Percentiles rank a stretch among this genome's conserved stretches.
Conservation (phyloP, 2,797 vertebrate species). For the Sarcoramphus papa region DNA sequence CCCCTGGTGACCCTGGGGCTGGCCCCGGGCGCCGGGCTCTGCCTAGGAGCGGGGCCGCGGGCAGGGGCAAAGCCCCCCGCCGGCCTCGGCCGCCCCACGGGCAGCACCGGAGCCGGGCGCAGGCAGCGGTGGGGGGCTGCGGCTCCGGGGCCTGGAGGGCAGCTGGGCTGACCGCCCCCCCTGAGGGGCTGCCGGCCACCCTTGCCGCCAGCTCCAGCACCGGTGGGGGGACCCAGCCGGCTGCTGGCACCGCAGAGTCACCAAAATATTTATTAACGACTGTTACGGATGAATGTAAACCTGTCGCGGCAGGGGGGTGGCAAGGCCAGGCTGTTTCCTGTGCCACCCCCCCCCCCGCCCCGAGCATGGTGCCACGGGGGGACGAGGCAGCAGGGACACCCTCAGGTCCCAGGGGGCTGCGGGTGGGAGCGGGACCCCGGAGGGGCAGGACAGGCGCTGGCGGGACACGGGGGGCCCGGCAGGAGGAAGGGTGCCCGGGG, state of each 20-base stretch:
- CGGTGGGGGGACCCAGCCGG: not conserved
- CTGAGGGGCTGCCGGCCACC: not conserved
- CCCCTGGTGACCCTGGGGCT: slow-evolving; percentile 67
- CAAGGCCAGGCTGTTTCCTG: not conserved
- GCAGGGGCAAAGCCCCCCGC: not conserved
- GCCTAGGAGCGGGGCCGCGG: not conserved
- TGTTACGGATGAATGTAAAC: slow-evolving; percentile 67
- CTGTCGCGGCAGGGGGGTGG: not conserved
- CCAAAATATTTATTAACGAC: slow-evolving; percentile 72
- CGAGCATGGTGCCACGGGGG: fast-evolving
- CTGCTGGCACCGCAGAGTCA: not conserved
- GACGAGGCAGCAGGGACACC: not conserved
- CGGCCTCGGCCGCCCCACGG: not conserved
- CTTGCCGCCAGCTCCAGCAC: not conserved
- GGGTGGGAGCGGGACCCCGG: not conserved
- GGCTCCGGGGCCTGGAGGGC: not conserved
- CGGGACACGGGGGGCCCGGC: not conserved
- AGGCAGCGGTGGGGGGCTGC: not conserved
- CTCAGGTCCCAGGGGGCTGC: not conserved
- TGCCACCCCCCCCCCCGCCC: too few relatives aligned
- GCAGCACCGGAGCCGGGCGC: not conserved
- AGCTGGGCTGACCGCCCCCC: not conserved
- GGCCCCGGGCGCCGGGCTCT: slow-evolving; percentile 27
- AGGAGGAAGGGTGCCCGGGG: not conserved
- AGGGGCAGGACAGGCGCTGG: not conserved